Evolutionary conservation across 2,113 vertebrate species (phyloP).

Genomic region (Trochalopteron elliotii): DNA sequence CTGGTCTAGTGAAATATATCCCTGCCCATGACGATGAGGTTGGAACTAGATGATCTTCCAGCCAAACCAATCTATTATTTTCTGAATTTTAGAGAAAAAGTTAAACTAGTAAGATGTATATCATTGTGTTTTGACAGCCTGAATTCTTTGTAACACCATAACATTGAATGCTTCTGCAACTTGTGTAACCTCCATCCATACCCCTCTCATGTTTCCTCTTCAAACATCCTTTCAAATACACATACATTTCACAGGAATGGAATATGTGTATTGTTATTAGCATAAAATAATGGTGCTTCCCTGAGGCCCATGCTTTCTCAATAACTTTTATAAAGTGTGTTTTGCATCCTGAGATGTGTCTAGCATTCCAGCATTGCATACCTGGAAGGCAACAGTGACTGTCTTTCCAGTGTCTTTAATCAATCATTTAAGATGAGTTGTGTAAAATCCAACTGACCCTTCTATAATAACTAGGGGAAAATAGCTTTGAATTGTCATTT

Average conservation of each 20-base stretch:
- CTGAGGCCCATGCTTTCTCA: not conserved
- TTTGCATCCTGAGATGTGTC: not conserved
- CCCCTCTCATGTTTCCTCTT: not conserved
- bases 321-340: not conserved
- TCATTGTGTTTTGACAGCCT: not conserved
- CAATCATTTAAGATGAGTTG: constrained; percentile 13
- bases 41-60: not conserved
- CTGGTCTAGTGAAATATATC: not conserved
- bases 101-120: not conserved
- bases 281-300: not conserved
- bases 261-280: not conserved
- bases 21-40: too few species aligned
- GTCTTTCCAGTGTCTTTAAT: constrained; percentile 33
- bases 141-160: not conserved
- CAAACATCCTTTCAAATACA: not conserved
- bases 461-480: constrained; percentile 41
- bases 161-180: not conserved
- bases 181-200: not conserved
- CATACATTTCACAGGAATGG: not conserved
- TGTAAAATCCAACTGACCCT: constrained; percentile 35
- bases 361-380: not conserved
- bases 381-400: not conserved
- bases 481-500: constrained; percentile 53
- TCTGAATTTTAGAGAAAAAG: not conserved
- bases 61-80: not conserved